Base-by-base conservation (phyloP, 2,797 vertebrate genomes). In the Danio tinwini region DNA sequence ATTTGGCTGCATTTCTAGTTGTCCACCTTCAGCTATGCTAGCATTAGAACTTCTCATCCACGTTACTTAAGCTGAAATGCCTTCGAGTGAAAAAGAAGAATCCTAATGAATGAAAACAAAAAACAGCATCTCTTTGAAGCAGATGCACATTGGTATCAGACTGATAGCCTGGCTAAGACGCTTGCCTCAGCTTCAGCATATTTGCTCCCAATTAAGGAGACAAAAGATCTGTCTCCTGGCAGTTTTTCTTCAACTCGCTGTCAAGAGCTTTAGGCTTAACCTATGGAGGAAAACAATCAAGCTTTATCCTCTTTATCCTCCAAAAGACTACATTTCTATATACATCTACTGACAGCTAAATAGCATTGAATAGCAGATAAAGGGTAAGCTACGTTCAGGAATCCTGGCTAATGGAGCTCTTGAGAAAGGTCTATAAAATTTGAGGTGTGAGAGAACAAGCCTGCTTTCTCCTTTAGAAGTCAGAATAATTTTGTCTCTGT, bases 131-230 rank as follows among this genome's bases (percentile, higher is more conserved):
- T 17, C 61, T 73, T 82, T 78, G 64, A 77, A 64, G 42, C 40
- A 71, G 29, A 52, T 29, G 37, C 37, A 49, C 69, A 53, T 21
- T 71, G 17, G 13, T 70, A 55, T 74, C 47, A 49, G 47, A 40
- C 77, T 74, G 21, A 68, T 56, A 70, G 64, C 58, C 58, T 80
- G 77, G 75, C 87, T 89, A 84, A 86, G 62, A 71, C 50, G 81
- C 86, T 85, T 83, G 76, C 83, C 87, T 77, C 79, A 81, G 82
- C 84, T 88, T 88, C 49, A 44, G 56, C n/a, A 47, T 47, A 50
- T 37, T 74, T 72, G 47, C 37, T 76, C 17, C 84, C 87, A 85
- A 91, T 91, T 88, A 86, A 90, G 86, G 89, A 89, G 84, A 83
- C 80, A 56, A 88, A 90, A 84, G 85, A 81, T 87, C 72, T 87